These are phyloP conservation scores for Apaloderma vittatum DNA, from an alignment of 2,113 vertebrate species.

Conservation along the genomic window DNA sequence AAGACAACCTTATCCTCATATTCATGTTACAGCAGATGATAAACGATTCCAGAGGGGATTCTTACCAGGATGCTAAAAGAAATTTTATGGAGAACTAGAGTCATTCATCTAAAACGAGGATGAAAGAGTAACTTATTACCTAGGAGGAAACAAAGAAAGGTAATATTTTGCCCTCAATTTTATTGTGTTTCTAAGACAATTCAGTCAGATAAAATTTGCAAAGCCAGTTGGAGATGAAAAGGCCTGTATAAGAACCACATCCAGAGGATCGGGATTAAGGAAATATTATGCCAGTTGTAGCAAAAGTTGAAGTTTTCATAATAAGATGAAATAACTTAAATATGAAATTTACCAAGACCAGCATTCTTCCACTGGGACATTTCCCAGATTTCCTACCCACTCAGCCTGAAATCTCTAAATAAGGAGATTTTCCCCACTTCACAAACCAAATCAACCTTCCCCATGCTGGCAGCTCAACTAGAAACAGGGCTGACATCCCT, in stretches of 20 bases:
- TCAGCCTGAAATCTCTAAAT: neutral
- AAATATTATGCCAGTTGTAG: slow-evolving; percentile 59
- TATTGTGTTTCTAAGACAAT: slow-evolving; percentile 17
- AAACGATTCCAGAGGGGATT: slow-evolving; percentile 47
- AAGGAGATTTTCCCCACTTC: neutral
- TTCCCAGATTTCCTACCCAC: slow-evolving; percentile 64
- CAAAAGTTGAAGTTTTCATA: slow-evolving; percentile 41
- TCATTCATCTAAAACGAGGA: slow-evolving; percentile 35
- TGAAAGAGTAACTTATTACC: slow-evolving; percentile 16
- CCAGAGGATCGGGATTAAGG: slow-evolving; percentile 10
- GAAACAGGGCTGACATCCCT: neutral
- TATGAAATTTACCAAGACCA: slow-evolving; percentile 43
- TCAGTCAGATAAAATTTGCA: slow-evolving; percentile 31
- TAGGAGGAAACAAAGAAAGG: slow-evolving; percentile 38
- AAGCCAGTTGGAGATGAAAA: slow-evolving; percentile 22
- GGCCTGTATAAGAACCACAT: slow-evolving; percentile 10
- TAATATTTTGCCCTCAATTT: slow-evolving; percentile 13
- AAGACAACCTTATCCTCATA: slow-evolving; percentile 42
- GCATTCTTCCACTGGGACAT: slow-evolving; percentile 20
- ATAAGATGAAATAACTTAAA: neutral
- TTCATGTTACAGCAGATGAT: slow-evolving; percentile 33
- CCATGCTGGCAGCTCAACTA: neutral
- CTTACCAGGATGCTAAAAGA: slow-evolving; percentile 25
- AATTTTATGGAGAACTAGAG: slow-evolving; percentile 30
- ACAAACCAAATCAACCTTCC: neutral